Conservation (phyloP, 1,140 invertebrate species). For the Zaprionus capensis region DNA sequence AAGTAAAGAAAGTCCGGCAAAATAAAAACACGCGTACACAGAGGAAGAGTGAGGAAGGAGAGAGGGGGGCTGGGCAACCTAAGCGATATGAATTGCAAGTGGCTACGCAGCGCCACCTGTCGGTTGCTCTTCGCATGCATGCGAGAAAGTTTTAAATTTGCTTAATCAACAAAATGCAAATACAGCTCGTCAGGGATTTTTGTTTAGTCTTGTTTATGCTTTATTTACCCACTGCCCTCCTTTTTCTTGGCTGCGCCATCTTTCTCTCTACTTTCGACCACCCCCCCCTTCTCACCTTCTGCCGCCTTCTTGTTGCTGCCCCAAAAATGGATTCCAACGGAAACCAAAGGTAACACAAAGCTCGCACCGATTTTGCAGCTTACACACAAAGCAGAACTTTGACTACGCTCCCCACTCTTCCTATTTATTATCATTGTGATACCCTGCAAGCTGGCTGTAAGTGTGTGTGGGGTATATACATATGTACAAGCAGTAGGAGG, state of each 20-base stretch:
- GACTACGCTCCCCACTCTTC: neutral
- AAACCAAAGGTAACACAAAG: constrained; percentile 7
- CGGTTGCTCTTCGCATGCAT: constrained; percentile 31
- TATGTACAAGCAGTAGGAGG: neutral
- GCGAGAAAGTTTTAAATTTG: constrained; percentile 58
- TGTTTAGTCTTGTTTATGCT: constrained; percentile 56
- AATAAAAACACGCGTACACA: constrained; percentile 32
- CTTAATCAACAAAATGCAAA: constrained; percentile 67
- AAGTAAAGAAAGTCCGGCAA: constrained; percentile 49
- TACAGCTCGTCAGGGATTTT: constrained; percentile 57
- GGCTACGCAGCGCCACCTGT: constrained; percentile 42
- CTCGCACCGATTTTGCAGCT: constrained; percentile 8
- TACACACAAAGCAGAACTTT: neutral
- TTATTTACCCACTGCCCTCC: constrained; percentile 34
- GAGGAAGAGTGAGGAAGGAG: neutral
- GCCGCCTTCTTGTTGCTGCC: neutral
- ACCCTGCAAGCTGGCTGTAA: neutral
- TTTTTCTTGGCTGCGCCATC: neutral
- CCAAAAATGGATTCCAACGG: constrained; percentile 12
- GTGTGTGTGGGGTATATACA: too few species aligned
- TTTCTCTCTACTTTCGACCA: neutral
- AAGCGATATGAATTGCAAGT: constrained; percentile 28
- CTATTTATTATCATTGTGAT: constrained; percentile 6
- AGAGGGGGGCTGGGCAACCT: neutral
- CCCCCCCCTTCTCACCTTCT: neutral